Evolutionary conservation across 2,888 invertebrate genomes (phyloP), one percentile per base, ranked within the genome.

Genomic region (Nephrotoma appendiculata): DNA sequence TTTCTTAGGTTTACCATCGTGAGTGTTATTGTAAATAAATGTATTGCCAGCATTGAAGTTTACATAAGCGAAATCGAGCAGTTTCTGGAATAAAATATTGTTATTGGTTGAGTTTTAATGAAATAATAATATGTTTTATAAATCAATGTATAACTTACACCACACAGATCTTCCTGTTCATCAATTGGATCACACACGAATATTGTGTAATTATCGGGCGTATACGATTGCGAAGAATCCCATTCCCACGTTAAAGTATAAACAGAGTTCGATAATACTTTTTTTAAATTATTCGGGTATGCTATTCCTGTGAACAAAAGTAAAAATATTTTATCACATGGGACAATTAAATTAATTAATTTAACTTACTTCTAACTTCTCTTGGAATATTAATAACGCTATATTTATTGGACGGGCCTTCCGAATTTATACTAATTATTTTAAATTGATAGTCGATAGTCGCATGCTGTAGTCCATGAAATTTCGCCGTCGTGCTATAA

Each of bases 21-120:
- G 89, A 96, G 96, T 89, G 95, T 95, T 45, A 94, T 93, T 87
- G 92, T 92, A 86, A 52, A 41, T 31, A 83, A 83, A 42, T 31
- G 45, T 85, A 19, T 57, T 86, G 15, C 83, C 48, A 3, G 41
- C n/a, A 41, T 19, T 71, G 9, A 7, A 42, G 41, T 42, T 6
- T 42, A 87, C 86, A n/a, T 43, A 44, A 57, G 41, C 86, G 31
- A 86, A 86, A 85, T 87, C 83, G n/a, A 87, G 85, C 4, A 87
- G 52, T 5, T 92, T 92, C 86, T 86, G 41, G 31, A 31, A 31
- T 31, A 31, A 31, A 31, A 31, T 31, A 31, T 31, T 31, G 31
- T 2, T 31, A 31, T 31, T 31, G 31, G 31, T 31, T 31, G 2
- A 31, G 2, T 31, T 31, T 31, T 31, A 2, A 31, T 31, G 31